These are phyloP conservation scores for Zaprionus gabonicus DNA, from an alignment of 1,140 invertebrate species.

Conservation along the genomic window DNA sequence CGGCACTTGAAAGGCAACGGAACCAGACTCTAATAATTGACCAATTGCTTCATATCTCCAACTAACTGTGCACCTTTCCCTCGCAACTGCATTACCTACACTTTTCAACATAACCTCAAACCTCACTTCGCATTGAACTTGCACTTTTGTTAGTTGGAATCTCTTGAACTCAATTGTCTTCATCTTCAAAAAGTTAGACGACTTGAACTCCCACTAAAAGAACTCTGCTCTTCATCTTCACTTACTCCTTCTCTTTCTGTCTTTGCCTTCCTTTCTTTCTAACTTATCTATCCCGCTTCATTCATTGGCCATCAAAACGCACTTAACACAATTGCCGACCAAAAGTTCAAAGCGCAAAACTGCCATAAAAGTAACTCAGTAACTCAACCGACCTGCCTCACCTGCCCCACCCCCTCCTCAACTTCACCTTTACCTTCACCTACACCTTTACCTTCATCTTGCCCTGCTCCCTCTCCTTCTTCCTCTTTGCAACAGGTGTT, in stretches of 20 bases:
- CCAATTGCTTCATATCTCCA: slow-evolving; percentile 12
- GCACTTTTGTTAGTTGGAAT: slow-evolving; percentile 3
- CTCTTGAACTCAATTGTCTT: slow-evolving; percentile 33
- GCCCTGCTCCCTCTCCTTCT: neutral
- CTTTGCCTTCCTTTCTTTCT: neutral
- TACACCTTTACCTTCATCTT: too few relatives aligned
- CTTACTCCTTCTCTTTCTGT: neutral
- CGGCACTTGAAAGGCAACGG: slow-evolving; percentile 9
- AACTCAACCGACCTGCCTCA: slow-evolving; percentile 40
- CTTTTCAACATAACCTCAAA: slow-evolving; percentile 23
- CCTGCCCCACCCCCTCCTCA: neutral
- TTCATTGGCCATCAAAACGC: slow-evolving; percentile 74
- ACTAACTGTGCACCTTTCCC: too few relatives aligned
- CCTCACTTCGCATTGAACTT: slow-evolving; percentile 28
- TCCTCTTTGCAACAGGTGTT: slow-evolving; percentile 58
- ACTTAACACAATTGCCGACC: slow-evolving; percentile 78
- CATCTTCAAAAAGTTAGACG: slow-evolving; percentile 1
- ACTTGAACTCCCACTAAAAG: slow-evolving; percentile 5
- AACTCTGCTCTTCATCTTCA: neutral
- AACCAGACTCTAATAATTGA: slow-evolving; percentile 24
- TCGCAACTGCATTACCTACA: neutral
- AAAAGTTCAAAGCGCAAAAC: slow-evolving; percentile 72
- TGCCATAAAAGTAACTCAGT: slow-evolving; percentile 70
- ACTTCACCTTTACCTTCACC: too few relatives aligned
- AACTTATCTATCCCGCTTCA: slow-evolving; percentile 40